Percentiles rank a stretch among this genome's conserved stretches.
Evolutionary conservation across 2,888 invertebrate genomes (phyloP).

Genomic region (Doris montereyensis): DNA sequence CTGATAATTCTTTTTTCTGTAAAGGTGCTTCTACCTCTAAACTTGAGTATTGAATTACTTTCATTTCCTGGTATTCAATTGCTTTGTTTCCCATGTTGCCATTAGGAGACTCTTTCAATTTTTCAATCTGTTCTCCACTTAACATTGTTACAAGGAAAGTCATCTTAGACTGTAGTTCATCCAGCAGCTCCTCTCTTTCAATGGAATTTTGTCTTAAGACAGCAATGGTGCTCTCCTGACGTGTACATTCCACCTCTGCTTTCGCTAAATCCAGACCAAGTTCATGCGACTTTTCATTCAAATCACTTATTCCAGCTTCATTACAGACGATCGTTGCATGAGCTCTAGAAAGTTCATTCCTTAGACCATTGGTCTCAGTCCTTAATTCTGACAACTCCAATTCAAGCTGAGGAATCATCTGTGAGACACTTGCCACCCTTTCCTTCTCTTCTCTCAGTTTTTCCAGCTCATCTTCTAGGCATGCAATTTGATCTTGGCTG

Average conservation of each 20-base stretch:
- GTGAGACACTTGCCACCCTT: slow-evolving; percentile 34
- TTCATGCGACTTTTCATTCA: slow-evolving; percentile 49
- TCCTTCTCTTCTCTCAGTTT: slow-evolving; percentile 40
- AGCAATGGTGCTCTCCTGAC: slow-evolving; percentile 48
- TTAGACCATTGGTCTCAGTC: slow-evolving; percentile 44
- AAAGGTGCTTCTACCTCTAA: not conserved
- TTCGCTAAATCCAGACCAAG: slow-evolving; percentile 44
- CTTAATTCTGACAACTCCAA: slow-evolving; percentile 41
- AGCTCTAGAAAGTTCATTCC: slow-evolving; percentile 45
- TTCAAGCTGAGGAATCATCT: slow-evolving; percentile 31
- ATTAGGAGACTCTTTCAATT: slow-evolving; percentile 24
- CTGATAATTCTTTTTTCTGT: not conserved
- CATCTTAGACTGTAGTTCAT: slow-evolving; percentile 48
- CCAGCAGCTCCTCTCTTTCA: slow-evolving; percentile 53
- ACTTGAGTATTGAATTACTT: slow-evolving; percentile 34
- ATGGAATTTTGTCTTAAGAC: slow-evolving; percentile 48
- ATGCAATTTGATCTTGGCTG: not conserved
- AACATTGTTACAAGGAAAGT: slow-evolving; percentile 43
- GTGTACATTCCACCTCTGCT: slow-evolving; percentile 38
- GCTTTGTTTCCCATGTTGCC: slow-evolving; percentile 43
- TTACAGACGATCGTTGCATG: slow-evolving; percentile 45
- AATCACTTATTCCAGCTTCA: slow-evolving; percentile 49
- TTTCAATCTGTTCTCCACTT: slow-evolving; percentile 44
- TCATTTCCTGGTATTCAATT: slow-evolving; percentile 49
- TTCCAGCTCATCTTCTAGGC: slow-evolving; percentile 25